Percentiles rank a stretch among this genome's conserved stretches.
phyloP scores from a whole-genome alignment of 2,113 vertebrate species.

The Hepsetus odoe region DNA sequence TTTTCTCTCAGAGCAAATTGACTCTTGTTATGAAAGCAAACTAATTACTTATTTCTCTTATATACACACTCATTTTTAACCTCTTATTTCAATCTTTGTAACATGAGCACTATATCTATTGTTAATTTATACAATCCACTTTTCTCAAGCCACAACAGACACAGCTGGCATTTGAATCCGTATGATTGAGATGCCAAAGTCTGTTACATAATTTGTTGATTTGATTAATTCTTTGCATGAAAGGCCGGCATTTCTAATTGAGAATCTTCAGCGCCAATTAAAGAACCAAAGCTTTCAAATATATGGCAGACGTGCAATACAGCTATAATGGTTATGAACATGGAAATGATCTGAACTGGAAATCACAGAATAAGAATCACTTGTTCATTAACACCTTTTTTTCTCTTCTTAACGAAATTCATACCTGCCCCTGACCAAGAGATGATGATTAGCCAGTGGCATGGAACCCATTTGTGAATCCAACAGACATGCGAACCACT shows the following conservation, averaged over 20 bases:
- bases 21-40: slow-evolving; percentile 86
- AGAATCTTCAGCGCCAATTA: slow-evolving; percentile 11
- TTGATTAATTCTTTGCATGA: slow-evolving; percentile 11
- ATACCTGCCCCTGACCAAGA: slow-evolving; percentile 66
- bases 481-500: slow-evolving; percentile 61
- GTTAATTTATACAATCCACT: not conserved
- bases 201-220: slow-evolving; percentile 22
- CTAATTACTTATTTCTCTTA: slow-evolving; percentile 85
- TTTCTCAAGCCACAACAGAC: not conserved
- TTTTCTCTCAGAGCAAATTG: slow-evolving; percentile 81
- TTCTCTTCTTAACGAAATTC: slow-evolving; percentile 40
- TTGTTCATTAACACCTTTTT: slow-evolving; percentile 72
- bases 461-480: slow-evolving; percentile 59
- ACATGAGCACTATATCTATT: not conserved
- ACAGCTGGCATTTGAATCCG: not conserved
- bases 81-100: slow-evolving; percentile 7
- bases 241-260: not conserved
- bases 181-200: slow-evolving; percentile 2
- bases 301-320: slow-evolving; percentile 1
- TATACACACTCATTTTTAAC: slow-evolving; percentile 73
- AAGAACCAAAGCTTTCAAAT: not conserved
- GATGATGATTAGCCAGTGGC: slow-evolving; percentile 62
- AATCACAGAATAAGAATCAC: slow-evolving; percentile 47
- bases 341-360: slow-evolving; percentile 56
- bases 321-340: slow-evolving; percentile 48